These are phyloP conservation scores for Trematomus loennbergii DNA, from an alignment of 2,113 vertebrate species.

Conservation along the genomic window DNA sequence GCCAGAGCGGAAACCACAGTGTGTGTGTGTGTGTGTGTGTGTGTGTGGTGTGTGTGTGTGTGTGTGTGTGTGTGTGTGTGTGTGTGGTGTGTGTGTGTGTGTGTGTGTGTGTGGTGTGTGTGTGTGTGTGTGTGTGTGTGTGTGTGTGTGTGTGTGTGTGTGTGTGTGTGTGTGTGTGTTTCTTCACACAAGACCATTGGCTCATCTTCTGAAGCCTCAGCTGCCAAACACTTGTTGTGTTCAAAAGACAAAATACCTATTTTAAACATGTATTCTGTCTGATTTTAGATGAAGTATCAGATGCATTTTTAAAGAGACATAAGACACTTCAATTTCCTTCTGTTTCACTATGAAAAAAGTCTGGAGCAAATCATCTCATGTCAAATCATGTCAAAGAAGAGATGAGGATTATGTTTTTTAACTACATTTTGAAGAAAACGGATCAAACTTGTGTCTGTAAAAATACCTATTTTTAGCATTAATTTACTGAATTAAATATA, in stretches of 20 bases:
- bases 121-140: not conserved
- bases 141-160: not conserved
- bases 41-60: constrained; percentile 6
- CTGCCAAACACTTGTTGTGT: not conserved
- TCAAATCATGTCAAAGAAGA: no score
- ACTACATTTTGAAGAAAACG: no score
- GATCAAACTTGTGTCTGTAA: not conserved
- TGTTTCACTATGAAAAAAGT: no score
- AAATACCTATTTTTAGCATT: not conserved
- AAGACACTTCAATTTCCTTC: no score
- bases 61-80: not conserved
- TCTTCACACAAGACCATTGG: constrained; percentile 51
- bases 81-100: not conserved
- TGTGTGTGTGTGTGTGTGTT: constrained; percentile 21
- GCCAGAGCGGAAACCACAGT: constrained; percentile 83
- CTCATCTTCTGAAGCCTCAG: constrained; percentile 22
- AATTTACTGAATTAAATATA: not conserved
- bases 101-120: no score
- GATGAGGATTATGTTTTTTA: no score
- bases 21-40: constrained; percentile 3
- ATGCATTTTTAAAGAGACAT: no score
- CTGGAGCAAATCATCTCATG: no score
- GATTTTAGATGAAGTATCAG: no score
- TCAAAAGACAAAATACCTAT: not conserved
- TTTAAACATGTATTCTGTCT: not conserved